Conservation (phyloP, 2,113 vertebrate genomes). For the Clarias magur region DNA sequence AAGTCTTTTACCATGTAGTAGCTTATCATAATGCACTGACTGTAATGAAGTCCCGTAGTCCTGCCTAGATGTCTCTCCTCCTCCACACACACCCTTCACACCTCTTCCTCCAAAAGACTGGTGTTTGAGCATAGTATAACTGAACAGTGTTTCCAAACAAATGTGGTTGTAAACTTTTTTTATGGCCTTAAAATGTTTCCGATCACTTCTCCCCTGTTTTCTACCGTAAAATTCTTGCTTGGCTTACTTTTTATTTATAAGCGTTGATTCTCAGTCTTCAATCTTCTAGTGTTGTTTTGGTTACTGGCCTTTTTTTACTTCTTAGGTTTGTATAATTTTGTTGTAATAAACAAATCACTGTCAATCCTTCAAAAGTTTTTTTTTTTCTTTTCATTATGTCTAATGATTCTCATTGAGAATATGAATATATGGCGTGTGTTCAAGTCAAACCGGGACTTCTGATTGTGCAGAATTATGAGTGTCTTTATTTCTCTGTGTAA, state of each 20-base stretch:
- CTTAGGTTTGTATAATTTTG: slow-evolving; percentile 88
- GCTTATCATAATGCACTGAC: slow-evolving; percentile 84
- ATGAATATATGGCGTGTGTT: too few relatives aligned
- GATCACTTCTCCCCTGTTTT: slow-evolving; percentile 60
- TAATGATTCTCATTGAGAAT: not conserved
- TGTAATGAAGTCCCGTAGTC: slow-evolving; percentile 80
- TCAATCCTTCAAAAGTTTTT: slow-evolving; percentile 47
- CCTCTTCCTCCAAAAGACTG: slow-evolving; percentile 78
- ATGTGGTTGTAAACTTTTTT: slow-evolving; percentile 85
- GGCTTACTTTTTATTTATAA: slow-evolving; percentile 89
- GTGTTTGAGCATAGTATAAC: slow-evolving; percentile 81
- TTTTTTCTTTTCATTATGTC: not conserved
- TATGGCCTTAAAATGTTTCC: slow-evolving; percentile 69
- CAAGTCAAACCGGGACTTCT: too few relatives aligned
- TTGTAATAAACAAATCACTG: slow-evolving; percentile 89
- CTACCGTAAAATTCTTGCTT: slow-evolving; percentile 84
- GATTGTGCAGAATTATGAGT: too few relatives aligned
- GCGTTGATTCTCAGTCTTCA: slow-evolving; percentile 81
- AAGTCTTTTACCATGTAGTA: slow-evolving; percentile 73
- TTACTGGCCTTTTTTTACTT: slow-evolving; percentile 91
- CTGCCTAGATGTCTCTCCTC: slow-evolving; percentile 72
- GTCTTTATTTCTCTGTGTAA: too few relatives aligned
- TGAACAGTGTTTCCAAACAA: slow-evolving; percentile 77
- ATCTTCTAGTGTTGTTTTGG: slow-evolving; percentile 82
- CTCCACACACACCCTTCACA: too few relatives aligned